Conservation (phyloP, 35 echinoderm and acorn worm genomes). For the Lytechinus pictus region DNA sequence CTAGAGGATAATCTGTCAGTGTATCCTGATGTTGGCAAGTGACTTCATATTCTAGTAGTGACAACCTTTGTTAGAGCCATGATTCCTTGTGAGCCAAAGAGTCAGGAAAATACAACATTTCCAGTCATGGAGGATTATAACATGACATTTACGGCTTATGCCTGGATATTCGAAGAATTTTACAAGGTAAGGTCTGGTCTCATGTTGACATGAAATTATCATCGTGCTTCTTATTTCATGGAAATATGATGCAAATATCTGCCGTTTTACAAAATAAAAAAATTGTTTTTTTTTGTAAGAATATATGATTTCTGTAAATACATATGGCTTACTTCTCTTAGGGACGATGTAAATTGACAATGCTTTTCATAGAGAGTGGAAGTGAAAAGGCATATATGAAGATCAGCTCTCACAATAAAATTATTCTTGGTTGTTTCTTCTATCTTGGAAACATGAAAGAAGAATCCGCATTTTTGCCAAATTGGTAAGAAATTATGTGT, state of each 20-base stretch:
- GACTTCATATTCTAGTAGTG: background rate
- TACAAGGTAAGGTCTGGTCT: background rate
- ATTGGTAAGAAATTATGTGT: too few relatives aligned
- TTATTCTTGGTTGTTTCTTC: too few relatives aligned
- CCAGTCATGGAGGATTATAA: slow-evolving; percentile 15
- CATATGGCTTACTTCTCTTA: too few relatives aligned
- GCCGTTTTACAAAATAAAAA: too few relatives aligned
- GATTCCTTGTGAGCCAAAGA: background rate
- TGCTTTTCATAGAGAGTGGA: too few relatives aligned
- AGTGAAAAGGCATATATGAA: too few relatives aligned
- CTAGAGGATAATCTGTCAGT: background rate
- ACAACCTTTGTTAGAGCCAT: background rate
- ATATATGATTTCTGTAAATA: too few relatives aligned
- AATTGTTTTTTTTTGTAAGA: too few relatives aligned
- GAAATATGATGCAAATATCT: background rate
- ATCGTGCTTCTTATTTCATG: background rate
- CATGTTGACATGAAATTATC: background rate
- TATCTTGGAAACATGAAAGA: too few relatives aligned
- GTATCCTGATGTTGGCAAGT: background rate
- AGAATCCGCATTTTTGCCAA: too few relatives aligned
- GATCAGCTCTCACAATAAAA: too few relatives aligned
- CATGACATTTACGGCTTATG: slow-evolving; percentile 24
- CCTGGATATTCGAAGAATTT: slow-evolving; percentile 36
- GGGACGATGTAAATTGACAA: too few relatives aligned
- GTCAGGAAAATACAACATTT: background rate